phyloP scores from a whole-genome alignment of 2,113 vertebrate species.

The Octodon degus region DNA sequence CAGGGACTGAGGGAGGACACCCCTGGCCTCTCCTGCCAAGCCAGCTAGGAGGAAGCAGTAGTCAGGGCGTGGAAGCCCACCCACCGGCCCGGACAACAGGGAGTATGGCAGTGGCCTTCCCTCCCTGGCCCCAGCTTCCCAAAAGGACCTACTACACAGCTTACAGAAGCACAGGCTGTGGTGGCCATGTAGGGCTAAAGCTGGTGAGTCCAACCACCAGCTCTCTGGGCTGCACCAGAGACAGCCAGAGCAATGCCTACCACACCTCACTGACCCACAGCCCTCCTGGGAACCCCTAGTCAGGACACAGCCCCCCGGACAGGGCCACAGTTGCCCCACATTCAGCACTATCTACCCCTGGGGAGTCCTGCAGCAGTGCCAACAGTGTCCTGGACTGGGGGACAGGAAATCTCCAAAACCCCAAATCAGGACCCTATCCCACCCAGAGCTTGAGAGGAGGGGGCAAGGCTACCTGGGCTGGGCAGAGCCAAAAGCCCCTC shows the following conservation, averaged over 20 bases:
- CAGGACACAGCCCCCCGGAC: conserved; percentile 32
- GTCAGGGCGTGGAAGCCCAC: not conserved
- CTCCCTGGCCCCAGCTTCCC: not conserved
- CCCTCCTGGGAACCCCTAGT: conserved; percentile 61
- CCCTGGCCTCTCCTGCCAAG: not conserved
- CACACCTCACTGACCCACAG: conserved; percentile 57
- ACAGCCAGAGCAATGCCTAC: conserved; percentile 53
- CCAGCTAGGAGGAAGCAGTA: not conserved
- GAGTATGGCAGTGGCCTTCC: not conserved
- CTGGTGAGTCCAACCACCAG: not conserved
- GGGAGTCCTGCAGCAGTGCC: not conserved
- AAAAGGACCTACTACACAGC: not conserved
- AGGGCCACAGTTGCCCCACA: conserved; percentile 50
- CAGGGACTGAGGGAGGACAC: not conserved
- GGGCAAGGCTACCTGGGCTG: not conserved
- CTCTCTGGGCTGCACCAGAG: not conserved
- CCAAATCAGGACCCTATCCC: not conserved
- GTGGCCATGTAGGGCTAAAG: not conserved
- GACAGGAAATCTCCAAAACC: conserved; percentile 41
- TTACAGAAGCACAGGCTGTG: not conserved
- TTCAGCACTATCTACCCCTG: conserved; percentile 42
- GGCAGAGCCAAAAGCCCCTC: not conserved
- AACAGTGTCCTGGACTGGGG: conserved; percentile 42
- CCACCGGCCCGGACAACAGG: not conserved
- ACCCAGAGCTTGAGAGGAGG: not conserved